phyloP scores from a whole-genome alignment of 37 sponge, comb jelly and placozoan species.

The Halichondria panicea region DNA sequence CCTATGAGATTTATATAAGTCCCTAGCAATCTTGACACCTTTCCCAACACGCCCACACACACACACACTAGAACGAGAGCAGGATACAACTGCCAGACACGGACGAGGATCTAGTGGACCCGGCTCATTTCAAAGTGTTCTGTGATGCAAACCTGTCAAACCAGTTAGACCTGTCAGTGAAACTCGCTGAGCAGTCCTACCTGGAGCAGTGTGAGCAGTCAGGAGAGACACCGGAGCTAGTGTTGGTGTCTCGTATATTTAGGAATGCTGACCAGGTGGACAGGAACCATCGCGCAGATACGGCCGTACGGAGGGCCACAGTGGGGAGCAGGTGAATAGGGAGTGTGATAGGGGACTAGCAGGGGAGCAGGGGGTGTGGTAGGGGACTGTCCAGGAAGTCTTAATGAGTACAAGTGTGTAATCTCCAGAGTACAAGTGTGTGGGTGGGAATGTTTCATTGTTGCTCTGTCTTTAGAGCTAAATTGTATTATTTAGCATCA shows the following conservation, averaged over 20 bases:
- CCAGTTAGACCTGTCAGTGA: background rate
- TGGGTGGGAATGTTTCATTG: too few species aligned
- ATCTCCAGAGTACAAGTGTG: too few species aligned
- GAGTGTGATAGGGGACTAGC: too few species aligned
- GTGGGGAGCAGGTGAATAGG: too few species aligned
- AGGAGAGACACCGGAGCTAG: conserved; percentile 24
- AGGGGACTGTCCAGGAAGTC: too few species aligned
- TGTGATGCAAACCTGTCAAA: conserved; percentile 1
- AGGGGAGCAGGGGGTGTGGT: too few species aligned
- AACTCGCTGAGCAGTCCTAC: conserved; percentile 8
- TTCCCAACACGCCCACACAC: background rate
- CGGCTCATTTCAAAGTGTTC: conserved; percentile 47
- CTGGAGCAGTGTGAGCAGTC: background rate
- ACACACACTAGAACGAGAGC: conserved; percentile 20
- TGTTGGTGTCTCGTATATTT: conserved; percentile 46
- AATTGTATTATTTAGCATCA: too few species aligned
- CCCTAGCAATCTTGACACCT: background rate
- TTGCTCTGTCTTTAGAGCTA: too few species aligned
- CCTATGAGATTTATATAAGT: background rate
- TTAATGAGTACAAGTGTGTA: too few species aligned
- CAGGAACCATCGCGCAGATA: conserved; percentile 10
- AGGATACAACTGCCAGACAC: conserved; percentile 39
- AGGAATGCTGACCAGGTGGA: conserved; percentile 32
- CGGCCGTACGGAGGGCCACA: conserved; percentile 3
- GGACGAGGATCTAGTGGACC: conserved; percentile 48